Evolutionary conservation across 2,113 vertebrate genomes (phyloP).

Genomic region (Nothoprocta perdicaria): DNA sequence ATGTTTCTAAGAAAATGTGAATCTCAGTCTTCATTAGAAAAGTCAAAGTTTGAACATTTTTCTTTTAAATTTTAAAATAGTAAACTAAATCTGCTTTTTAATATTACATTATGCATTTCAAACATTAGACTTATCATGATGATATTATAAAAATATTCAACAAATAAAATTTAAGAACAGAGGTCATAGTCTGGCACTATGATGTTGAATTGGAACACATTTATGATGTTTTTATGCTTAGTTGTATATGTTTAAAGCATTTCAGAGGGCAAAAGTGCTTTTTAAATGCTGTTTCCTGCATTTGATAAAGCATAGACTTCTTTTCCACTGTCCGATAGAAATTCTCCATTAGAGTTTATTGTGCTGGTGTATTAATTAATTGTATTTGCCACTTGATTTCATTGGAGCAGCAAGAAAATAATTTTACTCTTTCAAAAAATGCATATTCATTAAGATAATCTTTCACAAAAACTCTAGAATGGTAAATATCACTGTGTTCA

Average conservation of each 20-base stretch:
- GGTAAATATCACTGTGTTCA: accelerated
- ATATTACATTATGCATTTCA: neutral
- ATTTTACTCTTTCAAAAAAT: neutral
- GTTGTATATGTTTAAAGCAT: neutral
- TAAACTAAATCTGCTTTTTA: neutral
- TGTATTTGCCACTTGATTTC: neutral
- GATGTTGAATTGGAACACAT: neutral
- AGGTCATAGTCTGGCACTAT: neutral
- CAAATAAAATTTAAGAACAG: neutral
- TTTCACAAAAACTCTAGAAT: neutral
- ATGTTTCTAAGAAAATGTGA: neutral
- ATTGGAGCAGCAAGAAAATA: neutral
- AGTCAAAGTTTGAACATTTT: neutral
- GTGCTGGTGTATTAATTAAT: neutral
- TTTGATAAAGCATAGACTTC: neutral
- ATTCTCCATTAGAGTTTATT: neutral
- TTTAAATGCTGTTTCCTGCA: neutral
- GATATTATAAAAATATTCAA: neutral
- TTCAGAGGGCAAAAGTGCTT: neutral
- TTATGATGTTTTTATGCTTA: neutral
- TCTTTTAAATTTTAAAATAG: neutral
- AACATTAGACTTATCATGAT: neutral
- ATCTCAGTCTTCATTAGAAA: neutral
- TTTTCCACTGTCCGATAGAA: neutral
- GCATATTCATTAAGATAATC: neutral